Evolutionary conservation across 2,888 invertebrate genomes (phyloP), one percentile per base, ranked within the genome.

Genomic region (Mylabris sibirica): DNA sequence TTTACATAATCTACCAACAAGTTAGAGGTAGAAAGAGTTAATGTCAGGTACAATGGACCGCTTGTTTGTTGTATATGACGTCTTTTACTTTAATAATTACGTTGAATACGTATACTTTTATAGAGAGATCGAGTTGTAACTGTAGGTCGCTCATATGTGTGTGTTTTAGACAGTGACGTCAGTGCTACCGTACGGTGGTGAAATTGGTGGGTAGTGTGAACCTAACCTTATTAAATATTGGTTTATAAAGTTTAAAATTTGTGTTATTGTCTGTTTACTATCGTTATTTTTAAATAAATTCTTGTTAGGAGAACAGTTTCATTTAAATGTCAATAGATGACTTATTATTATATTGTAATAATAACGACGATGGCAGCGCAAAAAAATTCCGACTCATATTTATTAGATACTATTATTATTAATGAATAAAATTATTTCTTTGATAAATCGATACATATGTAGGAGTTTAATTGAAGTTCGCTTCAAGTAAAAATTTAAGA

Each of bases 241-340:
- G n/a, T 30, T 30, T 30, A 30, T 30, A 30, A 30, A 30, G 30
- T 30, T 30, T 3, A 30, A 8, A 30, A 30, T 38, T 38, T 38
- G 11, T 17, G 44, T 44, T 44, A n/a, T 17, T 44, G 44, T 44
- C n/a, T n/a, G 6, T 3, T 8, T 17, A 44, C 6, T 44, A 17
- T 44, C 17, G n/a, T 44, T 17, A 44, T 44, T 20, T 49, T 53
- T 53, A 9, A 53, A 53, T 53, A 22, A 22, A 22, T 53, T 22
- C 53, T 53, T 53, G 11, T 17, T 53, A 53, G 11, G 20, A 53
- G 11, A 53, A 53, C 53, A 53, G 6, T 22, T 53, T 22, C 2
- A 53, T 53, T 53, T 22, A 53, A 53, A 53, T 53, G 53, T 53
- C 22, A 53, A 53, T 53, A 17, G 44, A 44, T 44, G 17, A 44